Conservation (phyloP, 2,888 invertebrate genomes). For the Brachyptera risi region DNA sequence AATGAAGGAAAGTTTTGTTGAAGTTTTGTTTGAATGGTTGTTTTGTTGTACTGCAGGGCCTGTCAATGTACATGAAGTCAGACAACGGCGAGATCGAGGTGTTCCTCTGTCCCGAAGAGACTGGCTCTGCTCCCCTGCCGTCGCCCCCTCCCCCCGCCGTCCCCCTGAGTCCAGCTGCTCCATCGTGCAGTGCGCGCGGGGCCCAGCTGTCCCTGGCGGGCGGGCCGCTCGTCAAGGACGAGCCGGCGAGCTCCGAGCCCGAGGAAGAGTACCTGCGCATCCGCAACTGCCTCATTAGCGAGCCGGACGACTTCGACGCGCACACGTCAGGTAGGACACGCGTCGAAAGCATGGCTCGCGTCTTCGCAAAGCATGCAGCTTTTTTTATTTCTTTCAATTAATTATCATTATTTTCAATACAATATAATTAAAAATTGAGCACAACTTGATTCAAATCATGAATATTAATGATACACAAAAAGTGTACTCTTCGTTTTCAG, state of each 20-base stretch:
- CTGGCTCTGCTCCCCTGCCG: slow-evolving; percentile 43
- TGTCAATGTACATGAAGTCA: slow-evolving; percentile 84
- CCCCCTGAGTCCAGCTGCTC: background rate
- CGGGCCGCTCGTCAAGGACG: slow-evolving; percentile 3
- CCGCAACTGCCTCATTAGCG: slow-evolving; percentile 67
- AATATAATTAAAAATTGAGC: no score
- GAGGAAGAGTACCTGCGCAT: slow-evolving; percentile 45
- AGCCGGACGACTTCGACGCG: slow-evolving; percentile 68
- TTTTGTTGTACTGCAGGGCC: slow-evolving; percentile 40
- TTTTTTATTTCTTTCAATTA: no score
- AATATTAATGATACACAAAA: no score
- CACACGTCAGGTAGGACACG: slow-evolving; percentile 36
- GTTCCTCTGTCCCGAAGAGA: slow-evolving; percentile 85
- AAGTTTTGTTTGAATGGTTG: background rate
- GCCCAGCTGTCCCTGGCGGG: background rate
- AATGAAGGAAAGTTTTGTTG: background rate
- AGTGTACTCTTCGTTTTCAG: no score
- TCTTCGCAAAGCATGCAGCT: no score
- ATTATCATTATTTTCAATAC: no score
- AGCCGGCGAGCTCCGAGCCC: slow-evolving; percentile 11
- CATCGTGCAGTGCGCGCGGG: background rate
- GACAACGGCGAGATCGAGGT: slow-evolving; percentile 91
- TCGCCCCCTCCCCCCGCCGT: background rate
- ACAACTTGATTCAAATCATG: no score
- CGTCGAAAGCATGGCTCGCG: no score